These are phyloP conservation scores for Troides helena DNA, from an alignment of 2,888 invertebrate species.

Conservation along the genomic window DNA sequence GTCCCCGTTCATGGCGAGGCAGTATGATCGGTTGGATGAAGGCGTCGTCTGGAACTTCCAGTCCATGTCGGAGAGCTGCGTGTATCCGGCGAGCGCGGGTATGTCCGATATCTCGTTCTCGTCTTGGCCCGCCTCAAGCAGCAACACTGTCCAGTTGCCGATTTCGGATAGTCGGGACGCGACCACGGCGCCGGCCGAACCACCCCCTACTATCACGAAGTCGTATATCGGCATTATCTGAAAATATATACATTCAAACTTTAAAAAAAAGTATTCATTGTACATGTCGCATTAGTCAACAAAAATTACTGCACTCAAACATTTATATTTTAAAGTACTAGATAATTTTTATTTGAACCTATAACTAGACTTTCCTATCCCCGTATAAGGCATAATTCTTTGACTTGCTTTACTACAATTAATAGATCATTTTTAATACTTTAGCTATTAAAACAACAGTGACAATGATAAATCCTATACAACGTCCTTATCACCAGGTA, in stretches of 20 bases:
- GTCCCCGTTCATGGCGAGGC: slow-evolving; percentile 92
- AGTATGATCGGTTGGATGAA: slow-evolving; percentile 87
- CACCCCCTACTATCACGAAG: slow-evolving; percentile 92
- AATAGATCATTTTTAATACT: too few relatives aligned
- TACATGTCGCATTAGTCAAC: too few relatives aligned
- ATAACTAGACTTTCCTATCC: too few relatives aligned
- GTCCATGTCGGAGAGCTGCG: slow-evolving; percentile 91
- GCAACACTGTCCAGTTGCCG: slow-evolving; percentile 89
- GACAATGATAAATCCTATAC: too few relatives aligned
- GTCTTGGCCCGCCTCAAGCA: slow-evolving; percentile 93
- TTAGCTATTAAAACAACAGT: too few relatives aligned
- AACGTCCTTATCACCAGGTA: too few relatives aligned
- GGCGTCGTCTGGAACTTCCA: slow-evolving; percentile 96
- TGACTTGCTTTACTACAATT: too few relatives aligned
- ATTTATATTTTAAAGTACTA: too few relatives aligned
- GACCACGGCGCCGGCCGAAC: slow-evolving; percentile 93
- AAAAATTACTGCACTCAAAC: too few relatives aligned
- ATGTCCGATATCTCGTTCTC: slow-evolving; percentile 94
- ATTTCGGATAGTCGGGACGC: slow-evolving; percentile 91
- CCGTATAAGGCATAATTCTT: too few relatives aligned
- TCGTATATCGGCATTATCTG: slow-evolving; percentile 90
- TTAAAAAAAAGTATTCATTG: too few relatives aligned
- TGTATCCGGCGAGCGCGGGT: slow-evolving; percentile 90
- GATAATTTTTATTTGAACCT: too few relatives aligned
- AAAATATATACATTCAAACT: slow-evolving; percentile 36